Evolutionary conservation across 1,140 invertebrate genomes (phyloP), one percentile per base, ranked within the genome.

Genomic region (Bradynema listronoti): DNA sequence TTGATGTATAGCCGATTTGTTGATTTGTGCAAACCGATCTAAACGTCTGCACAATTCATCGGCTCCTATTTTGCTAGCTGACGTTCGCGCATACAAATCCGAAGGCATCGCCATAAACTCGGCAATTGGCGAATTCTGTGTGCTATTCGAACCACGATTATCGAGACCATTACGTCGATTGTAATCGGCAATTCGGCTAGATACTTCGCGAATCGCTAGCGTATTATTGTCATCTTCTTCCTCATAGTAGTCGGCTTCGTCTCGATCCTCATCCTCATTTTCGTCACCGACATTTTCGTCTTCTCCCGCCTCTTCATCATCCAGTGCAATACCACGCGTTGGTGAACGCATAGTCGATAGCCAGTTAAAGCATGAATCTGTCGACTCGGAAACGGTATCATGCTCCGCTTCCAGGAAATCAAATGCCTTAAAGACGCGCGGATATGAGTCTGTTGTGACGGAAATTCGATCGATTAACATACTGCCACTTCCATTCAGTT

Each of bases 381-480:
- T 68, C 1, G 76, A 73, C 58, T 77, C 74, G 27, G 57, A 63
- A 67, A 94, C 89, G 78, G 89, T 92, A 80, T 97, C 93, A 69
- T 91, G 87, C 78, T 98, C 94, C 73, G 96, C 96, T 78, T 98
- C 93, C 30, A 98, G 80, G 78, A 98, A 98, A 78, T 98, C 94
- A 79, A 98, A 98, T 78, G 95, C 91, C 79, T 94, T 94, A 80
- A 97, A 95, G 1, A 95, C 89, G 0, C 82, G 62, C 62, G 79
- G 75, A 59, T 67, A 78, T 3, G 71, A 73, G 29, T 73, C 77
- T 7, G 69, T 71, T 11, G 58, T 67, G 24, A 69, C 70, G 25
- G 62, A 58, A 33, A 56, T 39, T 68, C 66, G 29, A 25, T 49
- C 9, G 56, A n/a, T n/a, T n/a, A n/a, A n/a, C n/a, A n/a, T n/a